phyloP scores from a whole-genome alignment of 2,797 vertebrate genomes.

The Falco peregrinus region DNA sequence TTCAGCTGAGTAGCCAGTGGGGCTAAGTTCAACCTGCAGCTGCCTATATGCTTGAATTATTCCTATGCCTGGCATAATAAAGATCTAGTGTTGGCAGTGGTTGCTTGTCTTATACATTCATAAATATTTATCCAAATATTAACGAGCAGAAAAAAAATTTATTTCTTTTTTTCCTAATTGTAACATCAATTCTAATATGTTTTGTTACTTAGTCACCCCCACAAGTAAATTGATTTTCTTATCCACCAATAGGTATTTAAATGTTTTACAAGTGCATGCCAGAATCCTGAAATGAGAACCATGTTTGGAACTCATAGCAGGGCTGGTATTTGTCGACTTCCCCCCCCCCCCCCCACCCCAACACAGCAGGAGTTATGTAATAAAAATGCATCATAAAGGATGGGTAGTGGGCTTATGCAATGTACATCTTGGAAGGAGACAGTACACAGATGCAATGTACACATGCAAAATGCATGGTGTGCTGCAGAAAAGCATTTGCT shows the following conservation, averaged over 20 bases:
- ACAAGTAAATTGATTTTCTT: conserved; percentile 39
- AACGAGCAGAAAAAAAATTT: conserved; percentile 43
- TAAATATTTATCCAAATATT: conserved; percentile 39
- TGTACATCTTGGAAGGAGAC: neutral
- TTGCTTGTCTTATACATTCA: neutral
- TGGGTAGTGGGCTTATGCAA: neutral
- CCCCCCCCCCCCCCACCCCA: too few species aligned
- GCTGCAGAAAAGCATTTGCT: neutral
- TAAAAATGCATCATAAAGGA: neutral
- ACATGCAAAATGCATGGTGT: rapidly evolving
- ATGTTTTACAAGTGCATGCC: conserved; percentile 39
- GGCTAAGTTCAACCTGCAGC: conserved; percentile 3
- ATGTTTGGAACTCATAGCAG: neutral
- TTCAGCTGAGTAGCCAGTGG: neutral
- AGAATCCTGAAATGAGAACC: conserved; percentile 29
- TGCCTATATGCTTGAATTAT: conserved; percentile 27
- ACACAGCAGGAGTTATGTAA: neutral
- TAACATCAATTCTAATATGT: conserved; percentile 70
- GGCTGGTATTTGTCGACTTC: neutral
- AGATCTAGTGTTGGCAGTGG: conserved; percentile 37
- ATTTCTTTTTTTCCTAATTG: conserved; percentile 64
- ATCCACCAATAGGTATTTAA: conserved; percentile 1
- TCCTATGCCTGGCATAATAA: conserved; percentile 30
- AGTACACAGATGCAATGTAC: rapidly evolving
- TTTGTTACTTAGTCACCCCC: conserved; percentile 29